Percentiles rank a stretch among this genome's conserved stretches.
These are phyloP conservation scores for Mya arenaria DNA, from an alignment of 1,140 invertebrate genomes.

Conservation along the genomic window DNA sequence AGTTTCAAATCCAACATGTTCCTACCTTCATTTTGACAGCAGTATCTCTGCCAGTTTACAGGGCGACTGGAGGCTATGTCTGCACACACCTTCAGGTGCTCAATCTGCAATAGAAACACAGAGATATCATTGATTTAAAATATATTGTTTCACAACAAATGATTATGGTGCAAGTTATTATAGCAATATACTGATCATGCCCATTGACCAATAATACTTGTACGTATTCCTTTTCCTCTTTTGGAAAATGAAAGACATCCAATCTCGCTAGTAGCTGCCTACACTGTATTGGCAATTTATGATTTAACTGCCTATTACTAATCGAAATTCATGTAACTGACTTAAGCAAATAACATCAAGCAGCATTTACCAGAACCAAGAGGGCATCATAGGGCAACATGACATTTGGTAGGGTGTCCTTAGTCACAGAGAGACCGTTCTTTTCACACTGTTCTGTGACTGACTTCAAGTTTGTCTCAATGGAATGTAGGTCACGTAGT, in stretches of 20 bases:
- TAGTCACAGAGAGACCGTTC: constrained; percentile 67
- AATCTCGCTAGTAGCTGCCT: neutral
- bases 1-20: neutral
- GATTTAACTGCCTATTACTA: too few species aligned
- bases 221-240: too few species aligned
- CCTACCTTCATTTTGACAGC: constrained; percentile 85
- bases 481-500: constrained; percentile 94
- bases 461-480: constrained; percentile 80
- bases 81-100: constrained; percentile 96
- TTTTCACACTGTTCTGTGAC: constrained; percentile 80
- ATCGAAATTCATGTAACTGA: neutral
- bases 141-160: too few species aligned
- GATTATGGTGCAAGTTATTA: too few species aligned
- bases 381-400: constrained; percentile 92
- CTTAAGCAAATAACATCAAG: neutral
- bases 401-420: constrained; percentile 65
- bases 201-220: too few species aligned
- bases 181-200: too few species aligned
- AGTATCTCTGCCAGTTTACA: constrained; percentile 97
- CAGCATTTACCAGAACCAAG: constrained; percentile 86
- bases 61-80: constrained; percentile 96
- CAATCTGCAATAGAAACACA: constrained; percentile 84
- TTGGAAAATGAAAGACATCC: too few species aligned
- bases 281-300: neutral
- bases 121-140: neutral